phyloP scores from a whole-genome alignment of 2,888 invertebrate species.

The Chaetoderma sp. region DNA sequence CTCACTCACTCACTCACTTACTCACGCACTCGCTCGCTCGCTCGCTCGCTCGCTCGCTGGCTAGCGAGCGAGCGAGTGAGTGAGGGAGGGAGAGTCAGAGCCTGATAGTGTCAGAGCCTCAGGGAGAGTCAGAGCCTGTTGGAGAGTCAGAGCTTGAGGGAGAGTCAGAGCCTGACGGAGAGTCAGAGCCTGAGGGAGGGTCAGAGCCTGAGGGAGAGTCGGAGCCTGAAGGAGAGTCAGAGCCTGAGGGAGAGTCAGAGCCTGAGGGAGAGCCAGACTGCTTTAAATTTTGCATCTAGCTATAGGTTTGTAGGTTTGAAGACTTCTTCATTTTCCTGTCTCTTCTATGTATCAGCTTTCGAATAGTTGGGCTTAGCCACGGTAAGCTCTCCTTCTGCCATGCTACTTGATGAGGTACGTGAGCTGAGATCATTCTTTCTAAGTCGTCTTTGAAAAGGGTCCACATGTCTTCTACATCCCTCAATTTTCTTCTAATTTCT shows the following conservation, averaged over 20 bases:
- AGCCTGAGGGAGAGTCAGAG: conserved; percentile 14
- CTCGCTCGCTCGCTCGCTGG: too few relatives aligned
- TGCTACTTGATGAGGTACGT: too few relatives aligned
- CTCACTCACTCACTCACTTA: conserved; percentile 11
- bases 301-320: background rate
- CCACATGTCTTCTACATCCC: too few relatives aligned
- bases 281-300: background rate
- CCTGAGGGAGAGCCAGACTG: background rate
- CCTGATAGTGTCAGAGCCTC: background rate
- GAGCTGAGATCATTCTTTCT: too few relatives aligned
- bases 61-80: too few relatives aligned
- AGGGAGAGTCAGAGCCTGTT: conserved; percentile 7
- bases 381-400: too few relatives aligned
- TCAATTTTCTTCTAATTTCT: too few relatives aligned
- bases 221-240: conserved; percentile 12
- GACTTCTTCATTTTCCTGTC: background rate
- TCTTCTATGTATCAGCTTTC: too few relatives aligned
- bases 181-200: background rate
- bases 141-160: background rate
- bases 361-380: too few relatives aligned
- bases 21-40: too few relatives aligned
- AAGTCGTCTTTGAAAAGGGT: too few relatives aligned
- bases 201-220: conserved; percentile 10
- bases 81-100: too few relatives aligned
- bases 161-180: conserved; percentile 1